These are phyloP conservation scores for Phylloscopus collybita DNA, from an alignment of 2,797 vertebrate genomes.

Conservation along the genomic window DNA sequence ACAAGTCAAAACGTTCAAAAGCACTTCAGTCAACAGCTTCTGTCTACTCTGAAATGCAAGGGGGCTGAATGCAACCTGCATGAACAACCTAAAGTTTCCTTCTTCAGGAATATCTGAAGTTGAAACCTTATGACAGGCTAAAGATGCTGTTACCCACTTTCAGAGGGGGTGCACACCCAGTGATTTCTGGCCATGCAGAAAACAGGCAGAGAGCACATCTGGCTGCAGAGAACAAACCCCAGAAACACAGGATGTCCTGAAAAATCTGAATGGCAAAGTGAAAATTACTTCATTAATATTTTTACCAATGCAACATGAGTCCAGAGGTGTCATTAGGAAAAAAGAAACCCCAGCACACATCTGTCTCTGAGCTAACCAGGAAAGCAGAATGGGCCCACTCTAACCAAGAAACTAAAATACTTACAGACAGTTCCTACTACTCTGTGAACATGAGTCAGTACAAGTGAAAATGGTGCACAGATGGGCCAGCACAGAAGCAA, in stretches of 20 bases:
- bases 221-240: neutral
- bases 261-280: neutral
- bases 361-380: neutral
- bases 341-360: neutral
- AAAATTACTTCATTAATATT: neutral
- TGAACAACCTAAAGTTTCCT: neutral
- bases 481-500: constrained; percentile 60
- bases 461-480: constrained; percentile 63
- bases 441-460: constrained; percentile 50
- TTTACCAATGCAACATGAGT: neutral
- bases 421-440: constrained; percentile 18
- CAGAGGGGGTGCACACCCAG: neutral
- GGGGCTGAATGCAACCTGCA: neutral
- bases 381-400: neutral
- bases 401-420: neutral
- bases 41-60: neutral
- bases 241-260: neutral
- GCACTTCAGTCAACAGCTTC: neutral
- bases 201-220: neutral
- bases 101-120: neutral
- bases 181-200: neutral
- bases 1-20: neutral
- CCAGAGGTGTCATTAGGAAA: neutral
- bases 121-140: neutral
- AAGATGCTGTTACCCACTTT: neutral